Base-by-base conservation (phyloP, 2,113 vertebrate genomes). In the Oncorhynchus clarkii region DNA sequence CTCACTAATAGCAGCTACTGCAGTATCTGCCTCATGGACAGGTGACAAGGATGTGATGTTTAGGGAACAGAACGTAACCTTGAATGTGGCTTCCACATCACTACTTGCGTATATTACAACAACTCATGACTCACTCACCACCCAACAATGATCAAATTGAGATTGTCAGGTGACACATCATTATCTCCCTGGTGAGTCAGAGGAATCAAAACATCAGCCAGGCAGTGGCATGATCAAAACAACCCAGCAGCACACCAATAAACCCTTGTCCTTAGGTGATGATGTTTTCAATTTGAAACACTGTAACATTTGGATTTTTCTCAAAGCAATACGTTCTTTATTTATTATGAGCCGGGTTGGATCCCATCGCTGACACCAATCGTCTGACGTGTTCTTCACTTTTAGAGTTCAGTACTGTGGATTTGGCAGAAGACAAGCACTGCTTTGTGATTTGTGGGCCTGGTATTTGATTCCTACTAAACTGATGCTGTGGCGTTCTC, bases 361-460 rank as follows among this genome's bases (percentile, higher is more conserved):
- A 85, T 80, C 75, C 78, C 51, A 54, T 54, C 5, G 12, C 51
- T 54, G 51, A 54, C 51, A 54, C 51, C 51, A 18, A 54, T 14
- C 5, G 49, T 60, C 74, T 73, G 76, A 80, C 75, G 71, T 78
- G 73, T 75, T 72, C 76, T 76, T 80, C 71, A 45, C 68, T 74
- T 45, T 39, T 51, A 77, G 73, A 76, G 70, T 84, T 88, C 82
- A 88, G 77, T 84, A 75, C 62, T 86, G 71, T 76, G 78, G 80
- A 86, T 88, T 88, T 91, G 90, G 89, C 87, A 83, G 79, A 76
- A 85, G 79, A 90, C 86, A 89, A 86, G 89, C 82, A 76, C 64
- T 34, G 67, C 29, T 39, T 9, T 9, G 73, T 92, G 91, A 93
- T 92, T 92, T 93, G 90, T 90, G 85, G 80, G 85, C 79, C 74